phyloP scores from a whole-genome alignment of 1,140 invertebrate genomes.

The Camponotus pennsylvanicus region DNA sequence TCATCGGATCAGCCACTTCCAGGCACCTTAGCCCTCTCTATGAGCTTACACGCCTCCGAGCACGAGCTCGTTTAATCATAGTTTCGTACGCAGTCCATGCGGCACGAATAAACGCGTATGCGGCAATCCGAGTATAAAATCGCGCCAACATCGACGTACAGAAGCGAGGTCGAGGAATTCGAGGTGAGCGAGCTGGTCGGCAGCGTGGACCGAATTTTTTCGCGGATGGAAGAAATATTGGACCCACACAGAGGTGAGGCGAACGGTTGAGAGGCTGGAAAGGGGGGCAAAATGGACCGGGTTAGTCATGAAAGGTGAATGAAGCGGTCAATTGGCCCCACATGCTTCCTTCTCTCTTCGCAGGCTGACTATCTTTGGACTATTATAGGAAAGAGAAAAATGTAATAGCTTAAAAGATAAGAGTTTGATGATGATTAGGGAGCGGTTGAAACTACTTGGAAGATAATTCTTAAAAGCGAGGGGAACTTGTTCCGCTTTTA shows the following conservation, averaged over 20 bases:
- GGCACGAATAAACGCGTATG: slow-evolving; percentile 40
- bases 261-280: not conserved
- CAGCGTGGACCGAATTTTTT: slow-evolving; percentile 32
- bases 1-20: slow-evolving; percentile 51
- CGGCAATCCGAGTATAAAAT: not conserved
- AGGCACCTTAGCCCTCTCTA: slow-evolving; percentile 56
- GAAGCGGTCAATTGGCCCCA: slow-evolving; percentile 23
- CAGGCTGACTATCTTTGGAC: slow-evolving; percentile 29
- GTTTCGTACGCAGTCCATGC: slow-evolving; percentile 57
- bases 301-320: slow-evolving; percentile 75
- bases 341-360: not conserved
- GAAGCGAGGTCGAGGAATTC: slow-evolving; percentile 25
- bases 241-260: not conserved
- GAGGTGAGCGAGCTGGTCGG: slow-evolving; percentile 43
- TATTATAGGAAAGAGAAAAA: too few relatives aligned
- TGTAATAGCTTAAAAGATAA: not conserved
- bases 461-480: not conserved
- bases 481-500: not conserved
- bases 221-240: slow-evolving; percentile 23
- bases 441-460: not conserved
- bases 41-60: slow-evolving; percentile 55
- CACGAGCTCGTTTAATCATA: slow-evolving; percentile 53
- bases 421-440: not conserved
- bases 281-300: slow-evolving; percentile 66
- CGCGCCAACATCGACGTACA: not conserved